phyloP scores from a whole-genome alignment of 2,888 invertebrate genomes.

The Caenorhabditis sp. region DNA sequence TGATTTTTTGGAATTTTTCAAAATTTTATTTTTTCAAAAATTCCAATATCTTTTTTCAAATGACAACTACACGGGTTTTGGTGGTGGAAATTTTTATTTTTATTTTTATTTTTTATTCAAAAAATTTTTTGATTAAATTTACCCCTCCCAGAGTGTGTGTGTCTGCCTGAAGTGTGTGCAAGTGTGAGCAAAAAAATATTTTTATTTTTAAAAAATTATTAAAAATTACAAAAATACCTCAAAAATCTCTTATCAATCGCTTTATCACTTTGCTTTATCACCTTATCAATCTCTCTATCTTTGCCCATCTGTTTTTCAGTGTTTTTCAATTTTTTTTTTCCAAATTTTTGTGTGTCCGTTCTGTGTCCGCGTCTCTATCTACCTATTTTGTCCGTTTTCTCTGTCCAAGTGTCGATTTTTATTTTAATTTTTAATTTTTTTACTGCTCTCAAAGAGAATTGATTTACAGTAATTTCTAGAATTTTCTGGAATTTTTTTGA shows the following conservation, averaged over 20 bases:
- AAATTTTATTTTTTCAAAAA: neutral
- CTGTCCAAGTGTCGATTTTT: conserved; percentile 22
- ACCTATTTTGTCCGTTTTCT: conserved; percentile 13
- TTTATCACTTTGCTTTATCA: neutral
- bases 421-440: neutral
- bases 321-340: conserved; percentile 1
- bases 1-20: neutral
- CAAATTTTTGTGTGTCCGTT: conserved; percentile 16
- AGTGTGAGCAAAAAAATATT: conserved; percentile 1
- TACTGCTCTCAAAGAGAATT: neutral
- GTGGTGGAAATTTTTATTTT: conserved; percentile 11
- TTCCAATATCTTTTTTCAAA: no score
- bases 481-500: neutral
- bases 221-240: conserved; percentile 6
- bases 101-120: neutral
- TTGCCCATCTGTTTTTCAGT: conserved; percentile 15
- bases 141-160: conserved; percentile 24
- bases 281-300: neutral
- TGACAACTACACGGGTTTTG: neutral
- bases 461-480: conserved; percentile 28
- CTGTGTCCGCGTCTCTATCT: conserved; percentile 17
- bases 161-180: conserved; percentile 32
- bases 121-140: conserved; percentile 9
- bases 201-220: conserved; percentile 16
- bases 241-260: neutral